Base-by-base conservation (phyloP, 1,140 invertebrate genomes). In the Aphelinus certus region DNA sequence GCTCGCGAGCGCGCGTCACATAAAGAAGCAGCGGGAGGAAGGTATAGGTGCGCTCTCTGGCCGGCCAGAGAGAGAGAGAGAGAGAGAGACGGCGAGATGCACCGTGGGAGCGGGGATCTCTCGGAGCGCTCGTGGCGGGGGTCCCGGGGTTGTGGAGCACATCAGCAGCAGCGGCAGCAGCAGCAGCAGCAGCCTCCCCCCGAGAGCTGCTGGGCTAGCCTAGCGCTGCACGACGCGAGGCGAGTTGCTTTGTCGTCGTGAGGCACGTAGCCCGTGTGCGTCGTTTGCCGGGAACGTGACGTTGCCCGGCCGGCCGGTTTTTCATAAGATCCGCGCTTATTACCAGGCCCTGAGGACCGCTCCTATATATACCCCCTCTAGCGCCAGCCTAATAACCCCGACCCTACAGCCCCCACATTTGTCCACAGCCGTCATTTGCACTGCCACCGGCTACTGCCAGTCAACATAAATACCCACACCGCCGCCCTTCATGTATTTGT, bases 261-360 rank as follows among this genome's bases (percentile, higher is more conserved):
- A 57, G 70, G 70, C 70, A 71, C 70, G 70, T 64, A 69, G 10
- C 56, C 7, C 26, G 77, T 82, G 83, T 82, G 83, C 82, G 83
- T 85, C 83, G 84, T 85, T 85, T 85, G 83, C 79, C 75, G 78
- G 80, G 84, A 84, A 85, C 83, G 84, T 85, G 84, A 85, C 82
- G 81, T 53, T 53, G 51, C 67, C 42, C 64, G 58, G 42, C 76
- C 66, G 75, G 76, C 80, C 73, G 77, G 77, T 61, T 81, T 81
- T 81, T 82, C 78, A 78, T 66, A 78, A 82, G 81, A 67, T 69
- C 76, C 76, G 74, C 76, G 74, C 76, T 81, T 79, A 73, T 71
- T 68, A 71, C 71, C 66, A 76, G 74, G 74, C 68, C 48, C 68
- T 66, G 66, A 62, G 60, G 58, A 69, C 63, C 66, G 26, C 51